Evolutionary conservation across 2,888 invertebrate genomes (phyloP), one percentile per base, ranked within the genome.

Genomic region (Epiblema foenella): DNA sequence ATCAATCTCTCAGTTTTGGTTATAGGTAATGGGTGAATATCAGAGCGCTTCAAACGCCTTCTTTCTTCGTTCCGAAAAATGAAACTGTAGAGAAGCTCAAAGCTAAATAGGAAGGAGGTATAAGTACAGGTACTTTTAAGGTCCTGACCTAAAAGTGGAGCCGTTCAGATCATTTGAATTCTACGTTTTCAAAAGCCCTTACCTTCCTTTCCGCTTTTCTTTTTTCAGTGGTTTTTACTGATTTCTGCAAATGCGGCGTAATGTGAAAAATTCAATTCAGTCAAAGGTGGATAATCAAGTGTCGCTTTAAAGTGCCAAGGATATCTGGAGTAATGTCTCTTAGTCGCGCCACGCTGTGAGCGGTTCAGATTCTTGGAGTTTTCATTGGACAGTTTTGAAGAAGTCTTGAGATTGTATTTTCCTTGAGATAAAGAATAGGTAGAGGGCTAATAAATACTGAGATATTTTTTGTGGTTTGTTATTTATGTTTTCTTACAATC

Each of bases 201-300:
- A 29, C 12, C 62, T 49, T 51, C 42, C 7, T 18, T 59, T 20
- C 15, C 51, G 33, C 12, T n/a, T 51, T 33, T 37, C 37, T 37
- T 51, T 51, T 15, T 39, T 39, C 37, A 52, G 39, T 63, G 37
- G 52, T 52, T 52, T 62, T 37, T 63, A 63, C 52, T 37, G 63
- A 52, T 52, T 63, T 63, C 20, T 63, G 37, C 51, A 52, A 39
- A 63, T 37, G 33, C 33, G 24, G 51, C 62, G 18, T 18, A 63
- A 18, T 33, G 51, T 18, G 15, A 37, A 63, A 37, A 49, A 51
- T 18, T 63, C 51, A 63, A 51, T 33, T 18, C 12, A 39, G 39
- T 18, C 18, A 42, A 51, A 51, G 51, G 37, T 63, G 51, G 62
- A 18, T 33, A 33, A 33, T 51, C 51, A 17, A 62, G 51, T 51